Evolutionary conservation across 2,797 vertebrate species (phyloP).

Genomic region (Periparus ater): DNA sequence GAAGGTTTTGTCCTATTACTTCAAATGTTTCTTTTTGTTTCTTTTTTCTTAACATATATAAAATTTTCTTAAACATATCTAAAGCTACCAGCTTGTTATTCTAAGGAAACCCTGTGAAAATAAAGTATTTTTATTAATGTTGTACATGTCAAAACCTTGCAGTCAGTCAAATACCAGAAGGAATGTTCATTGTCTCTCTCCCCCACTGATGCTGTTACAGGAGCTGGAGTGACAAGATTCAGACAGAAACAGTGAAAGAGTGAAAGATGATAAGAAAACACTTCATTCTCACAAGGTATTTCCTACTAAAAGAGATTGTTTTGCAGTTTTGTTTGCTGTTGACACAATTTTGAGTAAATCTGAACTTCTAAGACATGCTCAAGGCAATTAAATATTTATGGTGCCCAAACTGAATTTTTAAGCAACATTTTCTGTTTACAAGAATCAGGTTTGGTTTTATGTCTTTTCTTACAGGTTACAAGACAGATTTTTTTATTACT

Average conservation of each 20-base stretch:
- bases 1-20: too few species aligned
- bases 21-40: too few species aligned
- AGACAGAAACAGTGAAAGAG: background rate
- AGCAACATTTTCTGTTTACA: background rate
- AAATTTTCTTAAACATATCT: background rate
- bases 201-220: background rate
- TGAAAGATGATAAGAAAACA: background rate
- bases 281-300: background rate
- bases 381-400: conserved; percentile 32
- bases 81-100: background rate
- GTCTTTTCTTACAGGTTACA: background rate
- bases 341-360: background rate
- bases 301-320: background rate
- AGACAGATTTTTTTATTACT: background rate
- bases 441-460: background rate
- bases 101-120: background rate
- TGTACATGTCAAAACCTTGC: background rate
- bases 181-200: background rate
- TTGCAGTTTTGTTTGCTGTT: background rate
- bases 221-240: background rate
- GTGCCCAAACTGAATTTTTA: background rate
- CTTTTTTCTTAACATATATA: too few species aligned
- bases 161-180: background rate
- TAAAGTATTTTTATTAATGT: background rate
- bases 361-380: background rate